These are phyloP conservation scores for crab-eating macaque (Macaca fascicularis) DNA, from an alignment of 2,113 vertebrate species.

Conservation along the genomic window DNA sequence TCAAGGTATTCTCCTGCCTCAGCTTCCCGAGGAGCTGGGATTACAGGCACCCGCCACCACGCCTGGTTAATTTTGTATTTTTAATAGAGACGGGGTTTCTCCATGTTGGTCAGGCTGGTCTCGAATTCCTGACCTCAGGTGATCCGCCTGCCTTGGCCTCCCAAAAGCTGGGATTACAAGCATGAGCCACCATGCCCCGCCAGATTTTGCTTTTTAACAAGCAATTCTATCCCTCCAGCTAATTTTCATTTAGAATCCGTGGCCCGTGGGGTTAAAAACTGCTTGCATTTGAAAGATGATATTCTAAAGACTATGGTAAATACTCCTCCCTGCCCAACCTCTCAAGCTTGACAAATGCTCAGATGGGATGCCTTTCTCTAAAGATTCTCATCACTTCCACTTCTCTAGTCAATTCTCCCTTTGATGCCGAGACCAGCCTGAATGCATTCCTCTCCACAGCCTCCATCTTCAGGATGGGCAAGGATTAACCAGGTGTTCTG, in stretches of 20 bases:
- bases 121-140: no score
- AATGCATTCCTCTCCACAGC: not conserved
- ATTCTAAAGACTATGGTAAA: not conserved
- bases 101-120: no score
- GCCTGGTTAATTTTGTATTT: no score
- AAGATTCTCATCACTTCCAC: not conserved
- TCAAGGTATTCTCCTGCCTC: no score
- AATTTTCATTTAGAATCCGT: constrained; percentile 32
- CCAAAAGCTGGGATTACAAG: no score
- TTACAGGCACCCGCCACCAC: no score
- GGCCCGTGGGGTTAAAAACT: not conserved
- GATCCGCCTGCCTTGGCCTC: no score
- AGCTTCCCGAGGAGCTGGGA: no score
- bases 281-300: not conserved
- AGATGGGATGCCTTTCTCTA: not conserved
- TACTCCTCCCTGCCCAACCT: not conserved
- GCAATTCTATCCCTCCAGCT: not conserved
- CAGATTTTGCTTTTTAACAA: constrained; percentile 40
- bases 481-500: not conserved
- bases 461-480: not conserved
- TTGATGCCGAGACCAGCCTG: not conserved
- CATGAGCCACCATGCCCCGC: no score
- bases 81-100: no score
- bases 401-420: not conserved
- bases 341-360: not conserved